Conservation (phyloP, 2,888 invertebrate species). For the Platycheirus albimanus region DNA sequence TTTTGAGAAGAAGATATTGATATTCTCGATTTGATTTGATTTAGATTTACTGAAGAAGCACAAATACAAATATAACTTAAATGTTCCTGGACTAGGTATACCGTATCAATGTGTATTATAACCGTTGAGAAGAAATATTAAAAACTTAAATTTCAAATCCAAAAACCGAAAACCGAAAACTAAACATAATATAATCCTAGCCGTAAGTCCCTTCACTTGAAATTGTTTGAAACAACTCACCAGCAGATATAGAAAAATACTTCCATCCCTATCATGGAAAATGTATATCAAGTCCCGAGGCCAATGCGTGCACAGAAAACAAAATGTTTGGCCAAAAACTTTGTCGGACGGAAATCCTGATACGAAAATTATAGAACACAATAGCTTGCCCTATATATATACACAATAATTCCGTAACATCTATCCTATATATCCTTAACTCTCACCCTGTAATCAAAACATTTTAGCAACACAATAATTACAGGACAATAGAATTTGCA, state of each 20-base stretch:
- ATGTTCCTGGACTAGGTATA: too few species aligned
- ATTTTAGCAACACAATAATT: slow-evolving; percentile 80
- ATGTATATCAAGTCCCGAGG: slow-evolving; percentile 47
- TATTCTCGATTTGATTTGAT: too few species aligned
- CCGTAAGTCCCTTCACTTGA: neutral
- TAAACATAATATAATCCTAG: too few species aligned
- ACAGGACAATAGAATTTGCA: slow-evolving; percentile 75
- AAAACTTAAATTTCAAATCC: too few species aligned
- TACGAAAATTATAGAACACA: slow-evolving; percentile 74
- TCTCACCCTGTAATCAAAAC: neutral
- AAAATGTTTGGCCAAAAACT: slow-evolving; percentile 56
- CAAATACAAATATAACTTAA: too few species aligned
- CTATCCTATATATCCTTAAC: neutral
- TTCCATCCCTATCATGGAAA: slow-evolving; percentile 42
- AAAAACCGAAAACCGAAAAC: too few species aligned
- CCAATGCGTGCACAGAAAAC: slow-evolving; percentile 59
- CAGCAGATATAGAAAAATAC: slow-evolving; percentile 40
- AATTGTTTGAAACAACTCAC: slow-evolving; percentile 38
- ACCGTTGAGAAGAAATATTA: too few species aligned
- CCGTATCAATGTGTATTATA: too few species aligned
- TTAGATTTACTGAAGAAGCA: too few species aligned
- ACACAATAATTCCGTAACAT: slow-evolving; percentile 60
- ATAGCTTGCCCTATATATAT: too few species aligned
- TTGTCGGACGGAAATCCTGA: slow-evolving; percentile 69
- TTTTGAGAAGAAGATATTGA: too few species aligned